phyloP scores from a whole-genome alignment of 2,888 invertebrate genomes.

The Lasioglossum calceatum region DNA sequence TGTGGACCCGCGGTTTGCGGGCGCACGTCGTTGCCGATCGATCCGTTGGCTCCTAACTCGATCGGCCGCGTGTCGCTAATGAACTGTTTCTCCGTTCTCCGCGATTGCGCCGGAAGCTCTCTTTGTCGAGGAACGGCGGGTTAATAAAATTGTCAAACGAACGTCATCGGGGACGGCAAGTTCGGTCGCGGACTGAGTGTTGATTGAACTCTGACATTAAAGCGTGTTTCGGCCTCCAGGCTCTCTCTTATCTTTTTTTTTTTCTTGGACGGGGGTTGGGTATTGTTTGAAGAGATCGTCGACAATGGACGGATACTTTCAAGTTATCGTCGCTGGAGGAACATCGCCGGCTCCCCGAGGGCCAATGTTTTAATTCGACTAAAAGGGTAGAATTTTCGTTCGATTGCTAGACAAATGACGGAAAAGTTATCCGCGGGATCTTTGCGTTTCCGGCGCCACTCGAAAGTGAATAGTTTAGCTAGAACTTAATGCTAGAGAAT shows the following conservation, averaged over 20 bases:
- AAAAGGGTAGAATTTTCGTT: neutral
- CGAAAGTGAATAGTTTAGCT: neutral
- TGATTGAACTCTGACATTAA: slow-evolving; percentile 40
- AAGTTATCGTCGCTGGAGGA: neutral
- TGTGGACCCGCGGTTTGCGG: slow-evolving; percentile 57
- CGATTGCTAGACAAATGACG: neutral
- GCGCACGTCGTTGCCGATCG: slow-evolving; percentile 54
- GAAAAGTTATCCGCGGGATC: slow-evolving; percentile 53
- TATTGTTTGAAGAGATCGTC: neutral
- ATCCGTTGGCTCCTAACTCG: slow-evolving; percentile 65
- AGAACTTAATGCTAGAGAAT: neutral
- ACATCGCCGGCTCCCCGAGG: neutral
- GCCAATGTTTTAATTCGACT: slow-evolving; percentile 4
- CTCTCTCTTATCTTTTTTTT: neutral
- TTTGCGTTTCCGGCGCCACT: neutral
- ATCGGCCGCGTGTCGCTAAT: slow-evolving; percentile 61
- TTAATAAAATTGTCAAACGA: slow-evolving; percentile 60
- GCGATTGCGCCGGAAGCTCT: slow-evolving; percentile 48
- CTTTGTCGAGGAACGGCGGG: slow-evolving; percentile 40
- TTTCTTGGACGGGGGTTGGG: neutral
- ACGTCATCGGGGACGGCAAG: slow-evolving; percentile 36
- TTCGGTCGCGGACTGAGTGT: slow-evolving; percentile 13
- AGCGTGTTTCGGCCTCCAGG: slow-evolving; percentile 27
- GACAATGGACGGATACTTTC: slow-evolving; percentile 9
- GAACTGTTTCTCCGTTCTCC: slow-evolving; percentile 61